A percentile compares a stretch with the other conserved stretches of the same genome.
These are phyloP conservation scores for Beroe ovata DNA, from an alignment of 37 sponge, comb jelly and placozoan genomes.

Conservation along the genomic window DNA sequence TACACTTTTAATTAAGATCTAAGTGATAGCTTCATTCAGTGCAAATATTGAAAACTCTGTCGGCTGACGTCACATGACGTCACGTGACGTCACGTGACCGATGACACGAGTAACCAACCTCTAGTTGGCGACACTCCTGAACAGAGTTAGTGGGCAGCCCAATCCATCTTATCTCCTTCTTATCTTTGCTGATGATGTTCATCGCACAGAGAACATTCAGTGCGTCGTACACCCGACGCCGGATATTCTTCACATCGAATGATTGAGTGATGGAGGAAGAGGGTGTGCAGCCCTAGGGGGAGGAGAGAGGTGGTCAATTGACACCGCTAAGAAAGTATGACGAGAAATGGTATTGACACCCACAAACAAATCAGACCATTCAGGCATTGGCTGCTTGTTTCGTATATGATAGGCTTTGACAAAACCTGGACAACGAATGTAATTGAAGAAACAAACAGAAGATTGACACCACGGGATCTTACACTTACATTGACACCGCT, in stretches of 20 bases:
- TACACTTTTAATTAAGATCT: too few relatives aligned
- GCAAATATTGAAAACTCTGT: too few relatives aligned
- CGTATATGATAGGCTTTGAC: too few relatives aligned
- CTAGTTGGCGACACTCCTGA: slow-evolving; percentile 88
- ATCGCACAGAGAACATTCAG: slow-evolving; percentile 97
- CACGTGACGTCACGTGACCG: too few relatives aligned
- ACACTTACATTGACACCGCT: slow-evolving; percentile 1
- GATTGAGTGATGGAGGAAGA: slow-evolving; percentile 69
- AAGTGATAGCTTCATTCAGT: too few relatives aligned
- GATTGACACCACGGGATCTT: not conserved
- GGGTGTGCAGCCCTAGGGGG: not conserved
- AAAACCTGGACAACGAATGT: too few relatives aligned
- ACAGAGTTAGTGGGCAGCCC: slow-evolving; percentile 93
- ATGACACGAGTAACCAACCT: too few relatives aligned
- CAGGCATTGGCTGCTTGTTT: too few relatives aligned
- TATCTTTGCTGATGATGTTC: slow-evolving; percentile 96
- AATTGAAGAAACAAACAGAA: too few relatives aligned
- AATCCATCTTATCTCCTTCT: slow-evolving; percentile 95
- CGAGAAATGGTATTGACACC: too few relatives aligned
- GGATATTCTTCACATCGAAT: slow-evolving; percentile 92
- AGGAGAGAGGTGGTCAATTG: not conserved
- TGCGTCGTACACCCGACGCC: slow-evolving; percentile 94
- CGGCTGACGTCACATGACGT: too few relatives aligned
- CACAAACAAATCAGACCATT: not conserved
- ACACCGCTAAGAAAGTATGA: not conserved